Evolutionary conservation across 2,797 vertebrate genomes (phyloP), one percentile per base, ranked within the genome.

Genomic region (Xiphophorus birchmanni): DNA sequence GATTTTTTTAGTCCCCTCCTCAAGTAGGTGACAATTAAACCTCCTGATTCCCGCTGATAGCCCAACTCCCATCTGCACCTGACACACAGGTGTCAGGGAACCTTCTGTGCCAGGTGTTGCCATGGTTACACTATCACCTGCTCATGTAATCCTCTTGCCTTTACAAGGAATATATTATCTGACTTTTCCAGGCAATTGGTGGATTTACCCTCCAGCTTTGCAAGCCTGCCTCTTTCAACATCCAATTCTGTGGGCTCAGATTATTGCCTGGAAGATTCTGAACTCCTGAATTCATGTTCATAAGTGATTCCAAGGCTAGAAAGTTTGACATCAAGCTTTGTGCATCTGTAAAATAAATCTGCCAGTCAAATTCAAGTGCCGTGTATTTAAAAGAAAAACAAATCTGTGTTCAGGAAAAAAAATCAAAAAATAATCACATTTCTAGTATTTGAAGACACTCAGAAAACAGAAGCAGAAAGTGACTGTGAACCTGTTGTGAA

Each of bases 21-120:
- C 54, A 80, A 86, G 80, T 75, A 21, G 75, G 87, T 84, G 83
- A 87, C 83, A 85, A 81, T 50, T 78, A 77, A 87, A 83, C 73
- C 75, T 73, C 56, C 44, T 79, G 80, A 85, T 77, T 67, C 82
- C 77, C 0, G 32, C 80, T 75, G 86, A 83, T 81, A 83, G 65
- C 47, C 52, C 15, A 29, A 69, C 73, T 76, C 79, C 48, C 74
- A 40, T 37, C 56, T 77, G 44, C 74, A 58, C 71, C 80, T 73
- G 44, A 52, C 81, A 80, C 45, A 32, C 80, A 74, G 80, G 81
- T 87, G 84, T 60, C 2, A 0, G 44, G 82, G 54, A 0, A 32
- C 35, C 79, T 42, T 37, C 4, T 37, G 76, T 67, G 63, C 63
- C 52, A 42, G 58, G 17, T 69, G 82, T 89, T 82, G 52, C 82